Evolutionary conservation across 2,888 invertebrate species (phyloP), one percentile per base, ranked within the genome.

Genomic region (Melangyna quadrimaculata): DNA sequence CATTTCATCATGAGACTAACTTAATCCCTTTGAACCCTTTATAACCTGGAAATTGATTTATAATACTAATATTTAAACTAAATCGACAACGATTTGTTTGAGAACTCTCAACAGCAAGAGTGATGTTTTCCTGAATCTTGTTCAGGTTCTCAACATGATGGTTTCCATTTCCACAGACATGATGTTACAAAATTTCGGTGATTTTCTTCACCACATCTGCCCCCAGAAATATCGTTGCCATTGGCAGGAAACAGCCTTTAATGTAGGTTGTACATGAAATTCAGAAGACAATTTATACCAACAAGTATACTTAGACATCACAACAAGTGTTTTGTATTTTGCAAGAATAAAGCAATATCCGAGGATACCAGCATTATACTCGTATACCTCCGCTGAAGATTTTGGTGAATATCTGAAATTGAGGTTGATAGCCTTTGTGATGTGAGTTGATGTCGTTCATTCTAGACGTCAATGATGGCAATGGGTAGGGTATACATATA

Each of bases 191-290:
- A 55, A 19, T 24, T 24, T 51, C 24, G 24, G 51, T 51, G 51
- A 51, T 51, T 51, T 51, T 51, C 51, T 51, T 24, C 51, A 14
- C 24, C 24, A 55, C 10, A 55, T 55, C 19, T 32, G 29, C 32
- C 55, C 29, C 10, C 1, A 19, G 17, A 17, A 55, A 32, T 32
- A 32, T 55, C 55, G 17, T 32, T 55, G 55, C 29, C 55, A 55
- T 17, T 55, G 55, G 32, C 55, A 55, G 55, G 55, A 55, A 55
- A 32, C 55, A 55, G 29, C 17, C 55, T 55, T 22, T 55, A 17
- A 29, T 32, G 55, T 29, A 55, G 29, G 22, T 51, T 22, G 24
- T 48, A 48, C 22, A 24, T 24, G 24, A 24, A 51, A 51, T 51
- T 51, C 6, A 51, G 51, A 24, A 24, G 51, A 51, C 24, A 51